Conservation (phyloP, 2,888 invertebrate species). For the Thera obeliscata region DNA sequence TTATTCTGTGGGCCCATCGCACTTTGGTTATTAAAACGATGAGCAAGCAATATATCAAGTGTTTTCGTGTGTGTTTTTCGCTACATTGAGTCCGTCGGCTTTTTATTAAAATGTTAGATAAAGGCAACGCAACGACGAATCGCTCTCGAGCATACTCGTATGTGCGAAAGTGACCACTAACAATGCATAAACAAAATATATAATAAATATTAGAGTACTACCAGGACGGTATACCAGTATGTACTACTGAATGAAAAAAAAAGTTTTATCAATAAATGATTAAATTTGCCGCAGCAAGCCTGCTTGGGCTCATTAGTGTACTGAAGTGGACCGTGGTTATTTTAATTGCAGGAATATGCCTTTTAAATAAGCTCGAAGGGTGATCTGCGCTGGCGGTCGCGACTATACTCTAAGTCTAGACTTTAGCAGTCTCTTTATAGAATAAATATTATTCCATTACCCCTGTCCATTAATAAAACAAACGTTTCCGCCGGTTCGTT, state of each 20-base stretch:
- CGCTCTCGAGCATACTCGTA: too few relatives aligned
- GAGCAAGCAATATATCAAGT: constrained; percentile 9
- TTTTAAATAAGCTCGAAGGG: constrained; percentile 34
- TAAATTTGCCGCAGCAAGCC: constrained; percentile 48
- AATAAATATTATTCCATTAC: constrained; percentile 32
- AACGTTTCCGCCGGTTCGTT: constrained; percentile 31
- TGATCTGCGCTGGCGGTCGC: constrained; percentile 7
- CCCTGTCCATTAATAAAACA: constrained; percentile 36
- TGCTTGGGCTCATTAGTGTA: constrained; percentile 63
- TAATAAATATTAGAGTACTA: too few relatives aligned
- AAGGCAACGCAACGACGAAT: too few relatives aligned
- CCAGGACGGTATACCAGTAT: not conserved
- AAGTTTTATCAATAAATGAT: constrained; percentile 55
- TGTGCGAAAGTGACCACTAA: too few relatives aligned
- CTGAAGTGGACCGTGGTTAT: constrained; percentile 58
- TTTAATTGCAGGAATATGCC: constrained; percentile 64
- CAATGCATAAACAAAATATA: too few relatives aligned
- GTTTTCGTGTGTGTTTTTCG: constrained; percentile 40
- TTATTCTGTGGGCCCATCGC: not conserved
- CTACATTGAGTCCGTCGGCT: constrained; percentile 58
- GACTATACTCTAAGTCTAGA: constrained; percentile 11
- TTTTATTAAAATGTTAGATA: too few relatives aligned
- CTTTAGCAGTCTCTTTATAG: constrained; percentile 27
- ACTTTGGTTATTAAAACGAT: constrained; percentile 24
- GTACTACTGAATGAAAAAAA: not conserved